Base-by-base conservation (phyloP, 2,888 invertebrate species). In the Asteroscopus sphinx region DNA sequence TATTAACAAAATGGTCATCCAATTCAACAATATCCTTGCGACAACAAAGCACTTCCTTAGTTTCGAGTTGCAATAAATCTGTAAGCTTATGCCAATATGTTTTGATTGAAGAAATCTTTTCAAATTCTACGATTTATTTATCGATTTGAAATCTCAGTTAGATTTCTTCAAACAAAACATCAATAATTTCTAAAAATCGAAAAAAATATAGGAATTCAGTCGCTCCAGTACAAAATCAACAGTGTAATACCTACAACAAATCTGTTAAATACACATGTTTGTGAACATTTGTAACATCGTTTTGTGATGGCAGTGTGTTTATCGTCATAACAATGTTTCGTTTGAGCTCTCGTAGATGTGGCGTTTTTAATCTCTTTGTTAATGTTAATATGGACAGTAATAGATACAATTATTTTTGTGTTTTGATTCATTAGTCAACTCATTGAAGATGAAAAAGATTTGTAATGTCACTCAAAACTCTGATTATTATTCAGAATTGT, bases 171-270 rank as follows among this genome's bases (percentile, higher is more conserved):
- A 33, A 6, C 45, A 41, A 58, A 62, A 46, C 16, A 46, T 44
- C 26, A 49, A 45, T 32, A 53, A 57, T 49, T 36, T 54, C 59
- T 60, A 58, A 52, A 30, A 45, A 48, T 51, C 37, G 48, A 66
- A 62, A 28, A 70, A 73, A 73, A 59, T 47, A 57, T 51, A 58
- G 59, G 54, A 69, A 61, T 72, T 69, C 77, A 75, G 66, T 76
- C 73, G 63, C 76, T 69, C 66, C 61, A 28, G 68, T 57, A 56
- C 45, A 56, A 30, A 58, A 45, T 64, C 47, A 62, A 51, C 42
- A 58, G 21, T 54, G 9, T 53, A 44, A 60, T 12, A 12, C 3
- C 4, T 35, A 52, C 56, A 72, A 76, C 54, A 62, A 56, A 52
- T 63, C 39, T 45, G 46, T 35, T 17, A 36, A 60, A 60, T 52